These are phyloP conservation scores for Malurus elegans DNA, from an alignment of 2,113 vertebrate species.

Conservation along the genomic window DNA sequence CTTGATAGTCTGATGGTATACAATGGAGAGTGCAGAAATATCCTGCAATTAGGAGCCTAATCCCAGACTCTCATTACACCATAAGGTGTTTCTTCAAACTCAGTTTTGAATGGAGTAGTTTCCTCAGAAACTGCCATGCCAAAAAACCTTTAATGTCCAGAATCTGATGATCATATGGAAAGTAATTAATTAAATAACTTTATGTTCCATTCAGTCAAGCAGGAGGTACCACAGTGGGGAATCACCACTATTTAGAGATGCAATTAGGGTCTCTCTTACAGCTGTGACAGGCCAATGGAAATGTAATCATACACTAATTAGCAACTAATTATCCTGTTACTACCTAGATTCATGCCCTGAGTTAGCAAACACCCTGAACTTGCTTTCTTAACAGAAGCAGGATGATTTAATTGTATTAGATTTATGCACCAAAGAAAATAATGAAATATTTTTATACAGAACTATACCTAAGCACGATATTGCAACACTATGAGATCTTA, in stretches of 20 bases:
- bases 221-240: neutral
- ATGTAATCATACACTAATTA: constrained; percentile 72
- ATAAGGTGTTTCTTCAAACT: neutral
- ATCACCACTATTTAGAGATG: constrained; percentile 21
- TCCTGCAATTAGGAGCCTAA: neutral
- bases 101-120: neutral
- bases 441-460: neutral
- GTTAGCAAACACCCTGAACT: constrained; percentile 25
- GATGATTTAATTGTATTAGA: neutral
- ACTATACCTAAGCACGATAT: neutral
- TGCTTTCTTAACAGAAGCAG: constrained; percentile 24
- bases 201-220: constrained; percentile 20
- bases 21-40: constrained; percentile 32
- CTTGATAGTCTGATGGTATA: constrained; percentile 14
- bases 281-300: constrained; percentile 63
- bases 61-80: neutral
- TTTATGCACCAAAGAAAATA: constrained; percentile 1
- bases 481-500: neutral
- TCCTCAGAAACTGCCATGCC: neutral
- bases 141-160: neutral
- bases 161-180: neutral
- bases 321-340: constrained; percentile 57
- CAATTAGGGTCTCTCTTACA: constrained; percentile 47
- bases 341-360: constrained; percentile 30
- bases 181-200: constrained; percentile 23